Evolutionary conservation across 2,888 invertebrate species (phyloP).

Genomic region (Archips crataeganus): DNA sequence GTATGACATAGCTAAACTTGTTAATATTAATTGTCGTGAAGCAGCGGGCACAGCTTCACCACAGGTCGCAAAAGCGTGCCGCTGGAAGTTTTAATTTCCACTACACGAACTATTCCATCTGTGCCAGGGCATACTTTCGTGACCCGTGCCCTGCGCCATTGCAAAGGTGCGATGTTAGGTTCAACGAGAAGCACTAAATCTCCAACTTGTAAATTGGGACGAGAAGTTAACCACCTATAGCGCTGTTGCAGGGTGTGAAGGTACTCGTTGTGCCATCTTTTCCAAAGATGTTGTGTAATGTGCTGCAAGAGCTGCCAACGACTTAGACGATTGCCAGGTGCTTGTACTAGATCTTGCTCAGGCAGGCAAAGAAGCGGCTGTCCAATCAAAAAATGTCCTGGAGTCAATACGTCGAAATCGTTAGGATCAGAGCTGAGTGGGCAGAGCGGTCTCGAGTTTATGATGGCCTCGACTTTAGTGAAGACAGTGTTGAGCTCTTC

Average conservation of each 20-base stretch:
- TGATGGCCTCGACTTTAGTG: slow-evolving; percentile 36
- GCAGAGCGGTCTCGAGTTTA: slow-evolving; percentile 42
- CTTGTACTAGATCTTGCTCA: slow-evolving; percentile 32
- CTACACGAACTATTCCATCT: too few relatives aligned
- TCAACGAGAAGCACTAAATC: too few relatives aligned
- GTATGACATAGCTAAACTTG: too few relatives aligned
- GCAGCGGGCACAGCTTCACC: too few relatives aligned
- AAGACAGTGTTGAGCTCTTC: slow-evolving; percentile 45
- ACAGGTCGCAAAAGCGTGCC: too few relatives aligned
- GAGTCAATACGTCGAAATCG: slow-evolving; percentile 41
- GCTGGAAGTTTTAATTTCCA: too few relatives aligned
- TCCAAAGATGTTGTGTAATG: slow-evolving; percentile 45
- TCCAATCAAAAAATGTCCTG: slow-evolving; percentile 43
- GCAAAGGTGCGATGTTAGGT: too few relatives aligned
- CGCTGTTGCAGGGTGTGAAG: slow-evolving; percentile 46
- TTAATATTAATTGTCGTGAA: too few relatives aligned
- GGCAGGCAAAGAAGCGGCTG: slow-evolving; percentile 29
- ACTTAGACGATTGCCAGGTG: slow-evolving; percentile 24
- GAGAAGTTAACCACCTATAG: slow-evolving; percentile 39
- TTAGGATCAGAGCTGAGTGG: slow-evolving; percentile 38
- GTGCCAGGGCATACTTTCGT: too few relatives aligned
- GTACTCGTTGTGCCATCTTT: slow-evolving; percentile 44
- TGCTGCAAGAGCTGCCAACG: slow-evolving; percentile 46
- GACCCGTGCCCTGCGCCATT: too few relatives aligned
- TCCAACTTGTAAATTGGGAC: too few relatives aligned